Percentiles rank a stretch among this genome's conserved stretches.
These are phyloP conservation scores for Pipistrellus pipistrellus DNA, from an alignment of 2,797 vertebrate genomes.

Conservation along the genomic window DNA sequence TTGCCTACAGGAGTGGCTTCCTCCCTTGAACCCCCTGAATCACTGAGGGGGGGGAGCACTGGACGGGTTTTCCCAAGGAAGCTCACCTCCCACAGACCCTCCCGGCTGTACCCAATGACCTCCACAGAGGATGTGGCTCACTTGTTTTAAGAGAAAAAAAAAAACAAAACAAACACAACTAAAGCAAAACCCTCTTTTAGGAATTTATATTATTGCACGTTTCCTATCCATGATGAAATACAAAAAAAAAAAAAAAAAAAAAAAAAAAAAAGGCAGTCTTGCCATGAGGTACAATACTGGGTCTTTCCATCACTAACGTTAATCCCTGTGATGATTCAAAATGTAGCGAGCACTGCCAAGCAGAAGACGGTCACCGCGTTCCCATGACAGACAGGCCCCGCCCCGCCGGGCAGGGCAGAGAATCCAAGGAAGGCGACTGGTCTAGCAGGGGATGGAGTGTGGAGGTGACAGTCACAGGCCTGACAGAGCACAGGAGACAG, in stretches of 20 bases:
- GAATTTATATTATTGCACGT: not conserved
- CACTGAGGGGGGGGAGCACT: not conserved
- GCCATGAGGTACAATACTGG: no score
- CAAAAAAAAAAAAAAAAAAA: not conserved
- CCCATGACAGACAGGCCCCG: not conserved
- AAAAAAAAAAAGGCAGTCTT: not conserved
- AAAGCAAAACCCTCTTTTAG: slow-evolving; percentile 3
- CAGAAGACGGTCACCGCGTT: no score
- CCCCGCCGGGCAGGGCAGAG: not conserved
- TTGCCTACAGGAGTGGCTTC: not conserved
- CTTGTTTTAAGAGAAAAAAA: slow-evolving; percentile 42
- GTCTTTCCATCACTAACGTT: no score
- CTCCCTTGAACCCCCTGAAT: not conserved
- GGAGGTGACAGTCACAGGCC: not conserved
- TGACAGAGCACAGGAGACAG: not conserved
- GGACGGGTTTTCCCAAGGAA: not conserved
- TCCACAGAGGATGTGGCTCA: not conserved
- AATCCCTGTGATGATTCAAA: no score
- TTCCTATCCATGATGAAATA: not conserved
- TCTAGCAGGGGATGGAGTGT: not conserved
- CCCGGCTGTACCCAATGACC: not conserved
- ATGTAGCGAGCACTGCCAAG: no score
- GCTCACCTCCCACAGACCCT: not conserved
- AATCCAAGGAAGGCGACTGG: not conserved
- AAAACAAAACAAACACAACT: not conserved